phyloP scores from a whole-genome alignment of 2,888 invertebrate species.

The Terebella lapidaria region DNA sequence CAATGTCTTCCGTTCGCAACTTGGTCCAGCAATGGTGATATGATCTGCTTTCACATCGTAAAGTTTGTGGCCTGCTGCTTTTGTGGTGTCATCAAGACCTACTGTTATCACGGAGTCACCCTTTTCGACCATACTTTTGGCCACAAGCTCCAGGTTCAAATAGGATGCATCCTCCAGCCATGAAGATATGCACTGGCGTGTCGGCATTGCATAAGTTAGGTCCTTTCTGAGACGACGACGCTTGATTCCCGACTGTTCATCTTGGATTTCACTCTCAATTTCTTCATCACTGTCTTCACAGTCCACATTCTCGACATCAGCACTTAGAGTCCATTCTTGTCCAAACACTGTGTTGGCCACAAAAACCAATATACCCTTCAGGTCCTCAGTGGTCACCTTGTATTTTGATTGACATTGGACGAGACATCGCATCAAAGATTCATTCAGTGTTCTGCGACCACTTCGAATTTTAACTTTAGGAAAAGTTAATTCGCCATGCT shows the following conservation, averaged over 20 bases:
- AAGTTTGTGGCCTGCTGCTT: slow-evolving; percentile 1
- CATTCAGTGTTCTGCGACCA: not conserved
- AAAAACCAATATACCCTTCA: not conserved
- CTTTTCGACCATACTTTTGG: not conserved
- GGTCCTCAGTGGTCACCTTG: not conserved
- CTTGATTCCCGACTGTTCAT: not conserved
- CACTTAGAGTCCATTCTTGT: not conserved
- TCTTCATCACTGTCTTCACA: not conserved
- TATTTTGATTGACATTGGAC: not conserved
- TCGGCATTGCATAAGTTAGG: not conserved
- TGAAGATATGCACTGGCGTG: not conserved
- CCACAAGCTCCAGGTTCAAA: not conserved
- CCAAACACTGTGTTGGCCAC: not conserved
- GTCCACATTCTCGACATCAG: not conserved
- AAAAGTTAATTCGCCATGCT: too few relatives aligned
- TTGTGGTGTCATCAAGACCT: slow-evolving; percentile 4
- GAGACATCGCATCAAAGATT: slow-evolving; percentile 1
- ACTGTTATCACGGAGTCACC: not conserved
- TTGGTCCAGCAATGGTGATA: slow-evolving; percentile 1
- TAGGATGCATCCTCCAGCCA: not conserved
- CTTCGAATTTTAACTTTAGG: not conserved
- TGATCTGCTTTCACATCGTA: slow-evolving; percentile 7
- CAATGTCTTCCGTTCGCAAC: not conserved
- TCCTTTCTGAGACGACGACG: not conserved
- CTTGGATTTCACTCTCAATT: not conserved